A percentile compares a stretch with the other conserved stretches of the same genome.
Evolutionary conservation across 1,140 invertebrate species (phyloP).

Genomic region (Chrysopa pallens): DNA sequence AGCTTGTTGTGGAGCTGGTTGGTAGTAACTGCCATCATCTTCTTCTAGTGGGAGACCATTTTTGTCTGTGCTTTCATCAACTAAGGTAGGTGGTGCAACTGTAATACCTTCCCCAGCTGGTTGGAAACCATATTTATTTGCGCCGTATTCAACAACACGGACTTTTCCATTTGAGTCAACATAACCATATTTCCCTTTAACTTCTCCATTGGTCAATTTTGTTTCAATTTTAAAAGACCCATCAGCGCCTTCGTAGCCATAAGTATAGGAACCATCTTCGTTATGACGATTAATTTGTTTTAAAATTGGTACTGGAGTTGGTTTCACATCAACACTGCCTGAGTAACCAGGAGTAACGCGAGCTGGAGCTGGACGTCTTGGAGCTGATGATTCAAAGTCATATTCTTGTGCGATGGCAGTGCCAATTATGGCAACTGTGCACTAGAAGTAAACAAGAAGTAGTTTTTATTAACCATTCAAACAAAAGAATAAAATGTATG

Average conservation of each 20-base stretch:
- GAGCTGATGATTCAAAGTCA: constrained; percentile 33
- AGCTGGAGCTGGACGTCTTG: constrained; percentile 29
- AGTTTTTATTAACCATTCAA: too few species aligned
- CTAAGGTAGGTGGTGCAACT: constrained; percentile 58
- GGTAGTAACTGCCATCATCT: constrained; percentile 26
- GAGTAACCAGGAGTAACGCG: constrained; percentile 21
- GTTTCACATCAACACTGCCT: constrained; percentile 27
- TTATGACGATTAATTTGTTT: constrained; percentile 77
- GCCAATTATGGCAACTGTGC: constrained; percentile 9
- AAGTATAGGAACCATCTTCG: constrained; percentile 73
- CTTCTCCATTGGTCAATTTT: constrained; percentile 55
- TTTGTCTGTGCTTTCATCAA: constrained; percentile 46
- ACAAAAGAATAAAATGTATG: too few species aligned
- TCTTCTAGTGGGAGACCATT: constrained; percentile 26
- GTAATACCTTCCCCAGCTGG: constrained; percentile 72
- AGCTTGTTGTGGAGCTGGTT: constrained; percentile 21
- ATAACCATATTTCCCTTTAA: constrained; percentile 75
- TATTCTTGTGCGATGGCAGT: constrained; percentile 34
- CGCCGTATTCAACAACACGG: constrained; percentile 71
- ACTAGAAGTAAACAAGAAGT: too few species aligned
- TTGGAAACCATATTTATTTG: constrained; percentile 72
- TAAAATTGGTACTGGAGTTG: constrained; percentile 58
- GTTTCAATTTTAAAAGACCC: constrained; percentile 77
- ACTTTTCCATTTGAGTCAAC: constrained; percentile 65
- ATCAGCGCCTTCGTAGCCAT: constrained; percentile 68